These are phyloP conservation scores for Sminthurinus signatus DNA, from an alignment of 1,140 invertebrate species.

Conservation along the genomic window DNA sequence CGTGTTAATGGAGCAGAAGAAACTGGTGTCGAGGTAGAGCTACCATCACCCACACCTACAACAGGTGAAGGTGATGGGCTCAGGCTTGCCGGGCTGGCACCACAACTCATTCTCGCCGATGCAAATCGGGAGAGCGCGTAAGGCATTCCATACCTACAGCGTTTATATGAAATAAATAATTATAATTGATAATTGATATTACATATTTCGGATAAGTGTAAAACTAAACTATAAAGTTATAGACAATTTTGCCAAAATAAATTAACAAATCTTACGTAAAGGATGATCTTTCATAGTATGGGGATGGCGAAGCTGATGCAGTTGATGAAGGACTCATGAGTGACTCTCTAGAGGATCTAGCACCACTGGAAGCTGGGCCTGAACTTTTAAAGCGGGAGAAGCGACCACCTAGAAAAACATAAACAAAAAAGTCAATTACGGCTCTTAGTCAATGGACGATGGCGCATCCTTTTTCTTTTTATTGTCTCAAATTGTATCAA, in stretches of 20 bases:
- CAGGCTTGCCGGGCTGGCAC: constrained; percentile 38
- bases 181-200: no score
- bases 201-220: no score
- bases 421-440: no score
- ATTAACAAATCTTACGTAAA: constrained; percentile 32
- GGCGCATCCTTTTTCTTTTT: no score
- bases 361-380: constrained; percentile 35
- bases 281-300: constrained; percentile 35
- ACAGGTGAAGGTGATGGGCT: constrained; percentile 54
- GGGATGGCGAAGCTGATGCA: constrained; percentile 36
- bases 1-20: constrained; percentile 35
- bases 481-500: no score
- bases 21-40: constrained; percentile 56
- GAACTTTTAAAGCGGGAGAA: constrained; percentile 16
- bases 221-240: no score
- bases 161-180: no score
- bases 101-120: constrained; percentile 39
- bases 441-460: no score
- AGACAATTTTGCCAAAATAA: not conserved
- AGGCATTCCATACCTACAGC: constrained; percentile 38
- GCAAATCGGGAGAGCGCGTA: constrained; percentile 36
- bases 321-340: constrained; percentile 42
- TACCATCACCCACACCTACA: constrained; percentile 56
- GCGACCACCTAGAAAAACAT: no score
- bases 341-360: constrained; percentile 42